These are phyloP conservation scores for Drosophila persimilis DNA, from an alignment of 1,140 invertebrate genomes.

Conservation along the genomic window DNA sequence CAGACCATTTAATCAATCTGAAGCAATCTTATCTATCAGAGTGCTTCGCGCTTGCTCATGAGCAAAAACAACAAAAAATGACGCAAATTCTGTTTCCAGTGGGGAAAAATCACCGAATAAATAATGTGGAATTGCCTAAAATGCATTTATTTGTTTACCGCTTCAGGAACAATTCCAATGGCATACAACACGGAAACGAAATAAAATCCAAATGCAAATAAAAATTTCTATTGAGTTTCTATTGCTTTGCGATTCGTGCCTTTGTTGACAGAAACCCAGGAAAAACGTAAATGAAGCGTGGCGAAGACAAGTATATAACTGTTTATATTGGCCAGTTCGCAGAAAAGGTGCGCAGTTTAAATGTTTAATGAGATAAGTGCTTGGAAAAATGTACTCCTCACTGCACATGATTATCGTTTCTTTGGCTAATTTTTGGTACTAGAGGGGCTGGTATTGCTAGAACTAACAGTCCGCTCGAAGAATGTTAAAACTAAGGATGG, in stretches of 20 bases:
- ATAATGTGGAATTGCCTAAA: slow-evolving; percentile 30
- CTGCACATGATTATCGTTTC: too few species aligned
- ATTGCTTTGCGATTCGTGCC: background rate
- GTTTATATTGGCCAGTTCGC: slow-evolving; percentile 30
- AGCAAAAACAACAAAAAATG: slow-evolving; percentile 5
- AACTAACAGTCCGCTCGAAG: too few species aligned
- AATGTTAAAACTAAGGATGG: too few species aligned
- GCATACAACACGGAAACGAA: slow-evolving; percentile 29
- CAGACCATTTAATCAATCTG: background rate
- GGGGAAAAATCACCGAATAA: background rate
- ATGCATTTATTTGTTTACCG: background rate
- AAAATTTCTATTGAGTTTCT: slow-evolving; percentile 5
- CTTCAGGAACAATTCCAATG: slow-evolving; percentile 1
- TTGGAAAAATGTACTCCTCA: background rate
- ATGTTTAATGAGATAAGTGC: background rate
- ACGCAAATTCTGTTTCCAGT: slow-evolving; percentile 21
- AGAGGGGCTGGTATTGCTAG: too few species aligned
- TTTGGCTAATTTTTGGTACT: too few species aligned
- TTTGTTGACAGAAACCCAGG: slow-evolving; percentile 6
- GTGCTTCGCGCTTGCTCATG: slow-evolving; percentile 19
- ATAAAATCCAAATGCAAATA: slow-evolving; percentile 27
- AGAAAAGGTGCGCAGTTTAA: slow-evolving; percentile 21
- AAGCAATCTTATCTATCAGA: slow-evolving; percentile 30
- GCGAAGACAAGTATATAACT: slow-evolving; percentile 21
- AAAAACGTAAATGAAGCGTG: slow-evolving; percentile 36